phyloP scores from a whole-genome alignment of 2,113 vertebrate genomes.

The Rhinolophus ferrumequinum region DNA sequence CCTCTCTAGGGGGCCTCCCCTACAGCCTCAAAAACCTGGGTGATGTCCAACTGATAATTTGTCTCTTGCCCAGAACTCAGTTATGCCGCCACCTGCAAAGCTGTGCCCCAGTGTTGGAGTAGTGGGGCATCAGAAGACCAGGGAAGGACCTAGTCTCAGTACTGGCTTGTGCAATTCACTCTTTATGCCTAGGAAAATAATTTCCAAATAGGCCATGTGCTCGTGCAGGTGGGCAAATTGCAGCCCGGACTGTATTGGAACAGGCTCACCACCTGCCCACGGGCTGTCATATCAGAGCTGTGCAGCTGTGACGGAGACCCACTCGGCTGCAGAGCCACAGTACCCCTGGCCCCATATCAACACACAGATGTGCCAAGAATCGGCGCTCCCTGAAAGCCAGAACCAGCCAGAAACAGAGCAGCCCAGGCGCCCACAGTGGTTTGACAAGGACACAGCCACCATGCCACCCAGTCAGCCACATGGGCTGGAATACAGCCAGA shows the following conservation, averaged over 20 bases:
- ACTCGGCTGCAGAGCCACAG: not conserved
- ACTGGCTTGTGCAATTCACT: not conserved
- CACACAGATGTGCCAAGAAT: no score
- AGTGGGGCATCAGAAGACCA: no score
- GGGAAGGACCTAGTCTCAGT: no score
- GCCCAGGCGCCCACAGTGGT: not conserved
- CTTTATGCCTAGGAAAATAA: not conserved
- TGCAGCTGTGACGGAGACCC: not conserved
- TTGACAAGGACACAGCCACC: not conserved
- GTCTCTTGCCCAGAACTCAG: not conserved
- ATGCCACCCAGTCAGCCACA: rapidly evolving
- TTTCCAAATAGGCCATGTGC: not conserved
- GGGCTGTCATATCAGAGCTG: no score
- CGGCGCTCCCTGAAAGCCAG: not conserved
- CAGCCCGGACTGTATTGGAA: not conserved
- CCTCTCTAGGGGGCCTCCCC: not conserved
- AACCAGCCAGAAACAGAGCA: not conserved
- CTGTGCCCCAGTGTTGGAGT: not conserved
- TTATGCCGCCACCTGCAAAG: not conserved
- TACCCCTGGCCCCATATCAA: not conserved
- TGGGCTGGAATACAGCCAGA: no score
- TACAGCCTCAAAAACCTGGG: not conserved
- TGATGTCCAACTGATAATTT: not conserved
- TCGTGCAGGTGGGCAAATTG: not conserved
- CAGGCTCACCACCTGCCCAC: rapidly evolving